phyloP scores from a whole-genome alignment of 2,113 vertebrate genomes.

The Boleophthalmus pectinirostris region DNA sequence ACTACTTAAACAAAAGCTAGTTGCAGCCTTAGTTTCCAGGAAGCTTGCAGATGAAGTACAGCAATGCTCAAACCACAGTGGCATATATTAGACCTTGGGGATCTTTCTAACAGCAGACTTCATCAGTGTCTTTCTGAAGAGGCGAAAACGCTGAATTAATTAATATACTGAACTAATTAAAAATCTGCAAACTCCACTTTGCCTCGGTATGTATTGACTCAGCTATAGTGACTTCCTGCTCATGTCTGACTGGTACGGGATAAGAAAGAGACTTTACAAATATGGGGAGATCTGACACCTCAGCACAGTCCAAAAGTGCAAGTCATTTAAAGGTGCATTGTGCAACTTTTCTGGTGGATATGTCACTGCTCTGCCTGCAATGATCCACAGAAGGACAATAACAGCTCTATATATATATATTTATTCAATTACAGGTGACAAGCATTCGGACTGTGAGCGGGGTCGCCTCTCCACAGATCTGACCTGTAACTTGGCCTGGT shows the following conservation, averaged over 20 bases:
- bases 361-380: no score
- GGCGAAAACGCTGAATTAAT: background rate
- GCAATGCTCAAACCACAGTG: background rate
- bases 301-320: background rate
- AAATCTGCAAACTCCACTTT: background rate
- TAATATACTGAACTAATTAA: slow-evolving; percentile 1
- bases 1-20: no score
- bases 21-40: background rate
- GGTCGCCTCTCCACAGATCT: no score
- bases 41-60: background rate
- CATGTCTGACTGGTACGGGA: background rate
- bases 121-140: background rate
- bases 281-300: background rate
- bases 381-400: no score
- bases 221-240: background rate
- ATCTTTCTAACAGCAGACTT: background rate
- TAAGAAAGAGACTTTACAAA: background rate
- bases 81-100: background rate
- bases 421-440: no score
- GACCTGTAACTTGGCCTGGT: no score
- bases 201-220: background rate
- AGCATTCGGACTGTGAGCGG: no score
- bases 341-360: no score
- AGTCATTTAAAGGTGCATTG: background rate
- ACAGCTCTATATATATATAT: no score